Percentiles rank a stretch among this genome's conserved stretches.
Conservation (phyloP, 2,797 vertebrate species). For the Saguinus oedipus region DNA sequence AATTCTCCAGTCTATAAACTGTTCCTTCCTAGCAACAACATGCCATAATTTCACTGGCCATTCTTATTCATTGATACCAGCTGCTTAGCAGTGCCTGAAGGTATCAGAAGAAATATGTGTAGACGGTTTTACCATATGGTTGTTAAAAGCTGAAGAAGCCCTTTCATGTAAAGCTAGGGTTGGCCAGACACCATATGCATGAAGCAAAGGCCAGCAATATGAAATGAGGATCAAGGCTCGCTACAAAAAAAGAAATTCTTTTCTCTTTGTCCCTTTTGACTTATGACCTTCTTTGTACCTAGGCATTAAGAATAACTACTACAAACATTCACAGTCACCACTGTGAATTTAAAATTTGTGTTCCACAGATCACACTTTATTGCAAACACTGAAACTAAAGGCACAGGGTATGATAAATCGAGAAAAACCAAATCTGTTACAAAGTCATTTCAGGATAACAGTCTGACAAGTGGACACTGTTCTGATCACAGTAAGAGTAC, state of each 20-base stretch:
- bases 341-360: not conserved
- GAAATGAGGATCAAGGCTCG: not conserved
- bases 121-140: constrained; percentile 81
- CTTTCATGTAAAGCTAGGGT: constrained; percentile 79
- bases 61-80: constrained; percentile 85
- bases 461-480: not conserved
- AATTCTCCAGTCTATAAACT: constrained; percentile 82
- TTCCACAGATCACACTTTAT: constrained; percentile 13
- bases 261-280: constrained; percentile 1
- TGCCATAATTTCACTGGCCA: constrained; percentile 80
- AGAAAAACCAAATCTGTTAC: constrained; percentile 36
- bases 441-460: not conserved
- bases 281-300: not conserved
- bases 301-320: not conserved
- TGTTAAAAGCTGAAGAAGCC: constrained; percentile 78
- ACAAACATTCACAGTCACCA: constrained; percentile 4
- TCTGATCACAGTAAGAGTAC: not conserved
- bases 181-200: constrained; percentile 10
- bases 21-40: constrained; percentile 79
- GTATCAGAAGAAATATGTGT: constrained; percentile 81
- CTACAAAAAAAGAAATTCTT: not conserved
- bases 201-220: not conserved
- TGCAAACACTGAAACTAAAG: not conserved
- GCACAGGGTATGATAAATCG: not conserved
- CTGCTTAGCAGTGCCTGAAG: constrained; percentile 82